Percentiles rank a stretch among this genome's conserved stretches.
Conservation (phyloP, 2,797 vertebrate genomes). For the Scyliorhinus canicula region DNA sequence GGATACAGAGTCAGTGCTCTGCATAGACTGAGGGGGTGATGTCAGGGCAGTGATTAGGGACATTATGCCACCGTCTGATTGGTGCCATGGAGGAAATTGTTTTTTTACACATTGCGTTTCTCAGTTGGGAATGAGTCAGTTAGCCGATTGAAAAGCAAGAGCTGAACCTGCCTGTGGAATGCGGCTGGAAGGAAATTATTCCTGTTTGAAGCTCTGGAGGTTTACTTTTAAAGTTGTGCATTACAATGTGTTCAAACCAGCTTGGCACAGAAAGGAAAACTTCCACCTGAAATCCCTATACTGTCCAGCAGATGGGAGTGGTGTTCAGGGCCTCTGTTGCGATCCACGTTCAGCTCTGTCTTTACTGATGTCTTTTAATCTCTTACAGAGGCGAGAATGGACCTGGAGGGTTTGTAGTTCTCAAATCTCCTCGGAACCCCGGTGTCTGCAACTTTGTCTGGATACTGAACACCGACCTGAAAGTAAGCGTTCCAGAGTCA, state of each 20-base stretch:
- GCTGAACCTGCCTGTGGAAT: not conserved
- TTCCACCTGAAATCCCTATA: not conserved
- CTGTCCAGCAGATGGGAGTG: not conserved
- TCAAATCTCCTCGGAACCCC: conserved; percentile 78
- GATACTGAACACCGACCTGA: conserved; percentile 94
- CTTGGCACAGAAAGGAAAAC: not conserved
- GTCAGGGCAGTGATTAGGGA: not conserved
- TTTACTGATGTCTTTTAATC: not conserved
- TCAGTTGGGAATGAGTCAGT: not conserved
- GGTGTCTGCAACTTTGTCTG: conserved; percentile 88
- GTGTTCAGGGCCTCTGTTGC: not conserved
- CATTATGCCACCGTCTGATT: not conserved
- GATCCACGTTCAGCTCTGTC: not conserved
- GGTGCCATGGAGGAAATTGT: not conserved
- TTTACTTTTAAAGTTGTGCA: too few relatives aligned
- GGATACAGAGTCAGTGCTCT: not conserved
- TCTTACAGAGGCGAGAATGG: conserved; percentile 82
- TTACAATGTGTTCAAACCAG: not conserved
- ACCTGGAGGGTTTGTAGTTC: conserved; percentile 84
- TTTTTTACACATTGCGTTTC: not conserved
- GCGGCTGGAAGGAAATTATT: not conserved
- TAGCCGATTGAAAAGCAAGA: not conserved
- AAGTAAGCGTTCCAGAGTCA: conserved; percentile 58
- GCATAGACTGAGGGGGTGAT: not conserved
- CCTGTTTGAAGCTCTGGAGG: not conserved